Evolutionary conservation across 1,140 invertebrate species (phyloP), one percentile per base, ranked within the genome.

Genomic region (Ephestia elutella): DNA sequence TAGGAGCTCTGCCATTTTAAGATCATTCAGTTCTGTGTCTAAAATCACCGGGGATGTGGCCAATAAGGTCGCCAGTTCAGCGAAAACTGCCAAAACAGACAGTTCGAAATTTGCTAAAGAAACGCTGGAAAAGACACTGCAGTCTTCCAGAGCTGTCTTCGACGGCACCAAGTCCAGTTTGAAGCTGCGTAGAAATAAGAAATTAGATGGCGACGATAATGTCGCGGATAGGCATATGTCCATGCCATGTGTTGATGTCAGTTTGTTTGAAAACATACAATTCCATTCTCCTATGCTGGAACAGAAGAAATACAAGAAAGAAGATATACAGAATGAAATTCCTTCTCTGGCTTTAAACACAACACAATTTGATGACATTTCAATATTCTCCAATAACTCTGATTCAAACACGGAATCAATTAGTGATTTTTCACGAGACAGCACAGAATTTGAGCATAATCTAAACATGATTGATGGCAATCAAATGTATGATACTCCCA

Each of bases 191-290:
- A 72, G 73, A 13, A 56, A 65, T 21, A 82, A 74, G 54, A 83
- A 78, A 68, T 15, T 55, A 19, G 77, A 80, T 5, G 65, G 48
- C 59, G 50, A 20, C 20, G 71, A 71, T 18, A 66, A 74, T 21
- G 73, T 83, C 15, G n/a, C 54, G 11, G 75, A 78, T 48, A 80
- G 79, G 56, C 80, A 77, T 69, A 70, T 71, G 13, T 87, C 84
- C 15, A 80, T 87, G 82, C 82, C 84, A 21, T 72, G 60, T 11
- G 77, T 78, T n/a, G 84, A 87, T 76, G 76, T 86, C 2, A 78
- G 75, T 63, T 63, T 87, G 9, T 87, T 87, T 74, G 81, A 87
- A 48, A 87, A 86, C 54, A 84, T 87, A 57, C 84, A 87, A 56
- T 87, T 87, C 62, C 75, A 87, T 57, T 87, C 82, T 18, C 85